Conservation (phyloP, 2,113 vertebrate species). For the Gallinago media region DNA sequence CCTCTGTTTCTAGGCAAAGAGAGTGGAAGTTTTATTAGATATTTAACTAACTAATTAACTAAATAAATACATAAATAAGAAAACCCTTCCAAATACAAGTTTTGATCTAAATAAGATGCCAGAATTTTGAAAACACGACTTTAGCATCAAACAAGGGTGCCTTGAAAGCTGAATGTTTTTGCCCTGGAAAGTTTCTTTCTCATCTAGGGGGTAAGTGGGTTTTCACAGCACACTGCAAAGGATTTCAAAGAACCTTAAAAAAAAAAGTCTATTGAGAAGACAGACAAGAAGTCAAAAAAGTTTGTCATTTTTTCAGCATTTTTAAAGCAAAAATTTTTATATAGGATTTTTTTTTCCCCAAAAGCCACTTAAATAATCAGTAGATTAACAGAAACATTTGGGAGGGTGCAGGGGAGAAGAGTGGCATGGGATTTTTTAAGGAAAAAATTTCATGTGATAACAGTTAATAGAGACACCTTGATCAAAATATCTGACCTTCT, state of each 20-base stretch:
- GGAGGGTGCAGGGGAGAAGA: background rate
- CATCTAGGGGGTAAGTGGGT: background rate
- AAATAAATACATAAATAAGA: background rate
- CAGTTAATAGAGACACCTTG: background rate
- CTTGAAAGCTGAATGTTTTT: background rate
- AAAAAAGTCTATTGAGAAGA: background rate
- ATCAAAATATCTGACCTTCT: background rate
- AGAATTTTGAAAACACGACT: background rate
- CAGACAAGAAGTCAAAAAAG: background rate
- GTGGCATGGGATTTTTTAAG: background rate
- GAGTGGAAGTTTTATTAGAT: background rate
- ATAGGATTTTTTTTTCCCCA: background rate
- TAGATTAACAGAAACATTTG: background rate
- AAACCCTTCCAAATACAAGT: background rate
- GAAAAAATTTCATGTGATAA: background rate
- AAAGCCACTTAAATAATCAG: background rate
- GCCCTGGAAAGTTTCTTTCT: background rate
- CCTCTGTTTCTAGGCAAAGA: background rate
- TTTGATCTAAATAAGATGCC: conserved; percentile 12
- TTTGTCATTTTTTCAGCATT: background rate
- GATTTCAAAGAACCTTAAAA: background rate
- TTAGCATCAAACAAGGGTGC: background rate
- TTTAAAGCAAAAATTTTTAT: background rate
- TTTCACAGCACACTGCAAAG: background rate
- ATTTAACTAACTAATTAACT: background rate